Evolutionary conservation across 1,140 invertebrate species (phyloP).

Genomic region (Ptiloglossa arizonensis): DNA sequence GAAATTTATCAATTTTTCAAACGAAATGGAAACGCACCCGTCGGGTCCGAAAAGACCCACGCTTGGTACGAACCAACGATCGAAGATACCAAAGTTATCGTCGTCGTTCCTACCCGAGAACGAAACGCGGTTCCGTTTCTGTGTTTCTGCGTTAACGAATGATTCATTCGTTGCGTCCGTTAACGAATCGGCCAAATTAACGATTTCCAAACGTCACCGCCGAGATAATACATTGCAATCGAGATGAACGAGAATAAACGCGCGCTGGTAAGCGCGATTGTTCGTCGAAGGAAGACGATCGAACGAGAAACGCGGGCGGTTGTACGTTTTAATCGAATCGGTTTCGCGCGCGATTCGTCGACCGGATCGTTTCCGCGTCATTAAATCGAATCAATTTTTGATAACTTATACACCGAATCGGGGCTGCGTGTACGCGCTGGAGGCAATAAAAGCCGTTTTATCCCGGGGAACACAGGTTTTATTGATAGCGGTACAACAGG

Average conservation of each 20-base stretch:
- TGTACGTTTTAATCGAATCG: background rate
- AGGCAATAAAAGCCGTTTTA: slow-evolving; percentile 4
- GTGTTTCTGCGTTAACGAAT: too few species aligned
- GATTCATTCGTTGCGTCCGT: background rate
- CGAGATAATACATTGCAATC: background rate
- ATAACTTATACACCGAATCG: background rate
- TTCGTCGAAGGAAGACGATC: background rate
- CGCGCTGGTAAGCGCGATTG: background rate
- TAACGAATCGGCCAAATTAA: background rate
- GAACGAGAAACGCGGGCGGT: background rate
- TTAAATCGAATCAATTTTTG: background rate
- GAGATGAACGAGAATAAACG: background rate
- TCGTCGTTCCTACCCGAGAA: too few species aligned
- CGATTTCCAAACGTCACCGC: too few species aligned
- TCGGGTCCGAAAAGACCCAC: too few species aligned
- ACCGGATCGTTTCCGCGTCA: background rate
- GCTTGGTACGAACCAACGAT: too few species aligned
- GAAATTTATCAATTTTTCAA: too few species aligned
- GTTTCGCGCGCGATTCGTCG: background rate
- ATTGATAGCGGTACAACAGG: background rate
- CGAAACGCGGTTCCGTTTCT: too few species aligned
- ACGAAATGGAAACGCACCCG: too few species aligned
- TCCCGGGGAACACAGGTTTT: background rate
- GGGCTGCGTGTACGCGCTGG: too few species aligned
- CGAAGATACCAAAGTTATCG: too few species aligned